phyloP scores from a whole-genome alignment of 2,888 invertebrate species.

The Myathropa florea region DNA sequence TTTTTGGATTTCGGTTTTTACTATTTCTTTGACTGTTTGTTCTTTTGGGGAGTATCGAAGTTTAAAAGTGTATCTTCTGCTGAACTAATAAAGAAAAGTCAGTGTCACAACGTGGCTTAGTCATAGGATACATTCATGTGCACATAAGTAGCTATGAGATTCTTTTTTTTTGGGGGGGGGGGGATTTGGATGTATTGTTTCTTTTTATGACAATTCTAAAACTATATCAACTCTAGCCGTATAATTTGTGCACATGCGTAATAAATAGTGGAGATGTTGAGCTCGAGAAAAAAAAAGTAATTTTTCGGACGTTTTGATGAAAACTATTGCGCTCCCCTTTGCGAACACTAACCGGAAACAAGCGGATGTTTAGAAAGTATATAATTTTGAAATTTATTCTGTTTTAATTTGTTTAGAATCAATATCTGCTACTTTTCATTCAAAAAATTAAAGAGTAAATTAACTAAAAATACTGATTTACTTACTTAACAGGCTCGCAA shows the following conservation, averaged over 20 bases:
- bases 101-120: constrained; percentile 40
- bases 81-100: constrained; percentile 30
- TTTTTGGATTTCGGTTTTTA: not conserved
- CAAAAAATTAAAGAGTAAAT: too few relatives aligned
- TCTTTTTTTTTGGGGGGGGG: not conserved
- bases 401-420: too few relatives aligned
- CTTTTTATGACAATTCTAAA: not conserved
- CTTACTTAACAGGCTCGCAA: too few relatives aligned
- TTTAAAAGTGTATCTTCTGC: constrained; percentile 29
- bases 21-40: constrained; percentile 7
- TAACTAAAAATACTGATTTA: too few relatives aligned
- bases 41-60: constrained; percentile 13
- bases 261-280: not conserved
- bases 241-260: not conserved
- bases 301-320: not conserved
- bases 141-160: not conserved
- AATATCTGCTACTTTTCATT: too few relatives aligned
- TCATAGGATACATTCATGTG: constrained; percentile 11
- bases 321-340: not conserved
- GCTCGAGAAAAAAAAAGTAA: not conserved
- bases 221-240: not conserved
- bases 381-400: too few relatives aligned
- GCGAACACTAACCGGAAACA: not conserved
- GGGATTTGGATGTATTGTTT: not conserved
- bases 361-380: not conserved